Evolutionary conservation across 2,113 vertebrate species (phyloP).

Genomic region (Craseonycteris thonglongyai): DNA sequence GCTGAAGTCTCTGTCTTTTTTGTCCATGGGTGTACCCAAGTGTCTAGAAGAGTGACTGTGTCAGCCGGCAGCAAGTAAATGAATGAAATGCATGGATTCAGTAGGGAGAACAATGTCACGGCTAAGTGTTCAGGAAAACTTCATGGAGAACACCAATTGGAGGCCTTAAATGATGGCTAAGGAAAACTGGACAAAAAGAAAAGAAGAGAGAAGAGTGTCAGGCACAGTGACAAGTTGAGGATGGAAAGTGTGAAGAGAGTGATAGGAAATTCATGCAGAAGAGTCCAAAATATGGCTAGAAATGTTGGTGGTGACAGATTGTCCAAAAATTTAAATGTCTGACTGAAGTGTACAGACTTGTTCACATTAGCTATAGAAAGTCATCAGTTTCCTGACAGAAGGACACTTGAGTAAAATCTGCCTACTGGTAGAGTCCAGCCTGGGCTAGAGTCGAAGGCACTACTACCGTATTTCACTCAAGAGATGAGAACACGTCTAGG

Average conservation of each 20-base stretch:
- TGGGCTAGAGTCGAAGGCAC: too few relatives aligned
- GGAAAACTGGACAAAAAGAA: background rate
- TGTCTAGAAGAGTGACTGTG: background rate
- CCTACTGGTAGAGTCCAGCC: accelerated
- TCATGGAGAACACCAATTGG: background rate
- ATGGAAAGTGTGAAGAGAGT: background rate
- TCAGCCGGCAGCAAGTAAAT: background rate
- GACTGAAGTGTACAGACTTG: background rate
- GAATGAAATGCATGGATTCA: background rate
- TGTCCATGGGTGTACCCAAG: background rate
- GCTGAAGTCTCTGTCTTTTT: background rate
- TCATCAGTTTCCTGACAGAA: background rate
- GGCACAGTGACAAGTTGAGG: background rate
- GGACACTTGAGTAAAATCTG: background rate
- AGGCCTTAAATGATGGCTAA: background rate
- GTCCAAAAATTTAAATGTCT: background rate
- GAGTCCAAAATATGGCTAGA: background rate
- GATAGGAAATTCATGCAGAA: background rate
- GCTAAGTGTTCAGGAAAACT: background rate
- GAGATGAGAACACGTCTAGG: too few relatives aligned
- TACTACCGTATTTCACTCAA: accelerated
- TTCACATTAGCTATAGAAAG: background rate
- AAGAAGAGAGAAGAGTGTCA: background rate
- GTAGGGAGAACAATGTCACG: background rate
- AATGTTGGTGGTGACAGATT: background rate